Percentiles rank a stretch among this genome's conserved stretches.
These are phyloP conservation scores for Notolepis coatsorum DNA, from an alignment of 2,797 vertebrate species.

Conservation along the genomic window DNA sequence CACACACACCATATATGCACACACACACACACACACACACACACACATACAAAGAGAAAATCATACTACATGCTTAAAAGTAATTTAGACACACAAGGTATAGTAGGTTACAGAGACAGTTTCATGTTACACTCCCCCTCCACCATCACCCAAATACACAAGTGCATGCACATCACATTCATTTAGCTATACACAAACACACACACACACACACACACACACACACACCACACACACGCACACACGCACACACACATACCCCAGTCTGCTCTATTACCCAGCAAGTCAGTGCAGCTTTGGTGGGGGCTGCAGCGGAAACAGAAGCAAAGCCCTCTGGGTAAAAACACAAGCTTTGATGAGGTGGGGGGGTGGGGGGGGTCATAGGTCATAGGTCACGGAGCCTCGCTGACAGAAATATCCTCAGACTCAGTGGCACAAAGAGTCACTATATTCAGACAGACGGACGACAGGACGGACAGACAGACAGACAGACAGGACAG, in stretches of 20 bases:
- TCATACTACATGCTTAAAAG: conserved; percentile 19
- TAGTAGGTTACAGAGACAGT: conserved; percentile 46
- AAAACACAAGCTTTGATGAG: conserved; percentile 56
- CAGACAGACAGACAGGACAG: too few species aligned
- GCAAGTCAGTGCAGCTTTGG: conserved; percentile 58
- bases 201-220: background rate
- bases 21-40: background rate
- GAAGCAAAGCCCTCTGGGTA: conserved; percentile 60
- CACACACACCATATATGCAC: background rate
- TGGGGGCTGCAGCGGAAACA: conserved; percentile 54
- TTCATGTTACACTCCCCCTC: conserved; percentile 56
- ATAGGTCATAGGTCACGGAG: conserved; percentile 64
- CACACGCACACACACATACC: background rate
- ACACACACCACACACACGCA: background rate
- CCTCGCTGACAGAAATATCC: conserved; percentile 24
- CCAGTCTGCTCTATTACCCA: background rate
- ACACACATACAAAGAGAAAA: conserved; percentile 27
- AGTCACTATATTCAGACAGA: conserved; percentile 54
- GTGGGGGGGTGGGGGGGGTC: conserved; percentile 70
- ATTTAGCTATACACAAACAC: background rate
- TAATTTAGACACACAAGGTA: conserved; percentile 22
- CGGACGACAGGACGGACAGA: background rate
- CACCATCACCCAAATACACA: conserved; percentile 14
- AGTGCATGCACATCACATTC: background rate
- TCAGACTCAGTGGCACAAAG: conserved; percentile 40